Conservation (phyloP, 2,797 vertebrate species). For the Coilia nasus region DNA sequence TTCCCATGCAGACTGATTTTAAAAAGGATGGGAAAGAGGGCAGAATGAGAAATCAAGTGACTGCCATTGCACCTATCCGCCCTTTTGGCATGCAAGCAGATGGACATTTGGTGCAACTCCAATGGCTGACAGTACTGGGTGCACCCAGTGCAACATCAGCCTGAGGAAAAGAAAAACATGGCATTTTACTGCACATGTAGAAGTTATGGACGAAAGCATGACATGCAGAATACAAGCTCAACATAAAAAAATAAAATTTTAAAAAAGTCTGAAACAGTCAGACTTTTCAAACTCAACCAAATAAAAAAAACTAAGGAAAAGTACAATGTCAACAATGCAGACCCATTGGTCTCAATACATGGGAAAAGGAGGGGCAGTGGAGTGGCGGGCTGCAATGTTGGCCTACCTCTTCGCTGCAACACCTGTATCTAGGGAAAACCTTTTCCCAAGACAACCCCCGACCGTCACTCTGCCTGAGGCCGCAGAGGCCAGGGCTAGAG, state of each 20-base stretch:
- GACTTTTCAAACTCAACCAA: background rate
- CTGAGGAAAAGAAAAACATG: background rate
- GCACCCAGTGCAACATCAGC: background rate
- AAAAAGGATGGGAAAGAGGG: background rate
- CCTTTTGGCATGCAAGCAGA: constrained; percentile 2
- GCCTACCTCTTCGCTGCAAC: constrained; percentile 72
- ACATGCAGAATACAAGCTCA: background rate
- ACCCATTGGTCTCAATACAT: constrained; percentile 15
- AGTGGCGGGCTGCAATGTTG: constrained; percentile 51
- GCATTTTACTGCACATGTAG: background rate
- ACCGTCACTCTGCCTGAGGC: constrained; percentile 68
- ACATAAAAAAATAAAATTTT: background rate
- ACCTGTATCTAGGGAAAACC: constrained; percentile 70
- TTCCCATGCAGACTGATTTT: constrained; percentile 27
- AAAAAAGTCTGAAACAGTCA: background rate
- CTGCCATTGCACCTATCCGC: background rate
- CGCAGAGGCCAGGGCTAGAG: constrained; percentile 48
- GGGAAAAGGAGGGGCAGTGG: constrained; percentile 43
- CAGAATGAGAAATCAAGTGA: background rate
- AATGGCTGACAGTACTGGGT: background rate
- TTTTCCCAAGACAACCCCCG: constrained; percentile 75
- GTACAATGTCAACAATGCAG: constrained; percentile 5
- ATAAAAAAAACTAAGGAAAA: background rate
- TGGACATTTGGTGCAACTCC: background rate
- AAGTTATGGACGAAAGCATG: background rate